Percentiles rank a stretch among this genome's conserved stretches.
These are phyloP conservation scores for Noctuana brunneofusca DNA, from an alignment of 2,888 invertebrate genomes.

Conservation along the genomic window DNA sequence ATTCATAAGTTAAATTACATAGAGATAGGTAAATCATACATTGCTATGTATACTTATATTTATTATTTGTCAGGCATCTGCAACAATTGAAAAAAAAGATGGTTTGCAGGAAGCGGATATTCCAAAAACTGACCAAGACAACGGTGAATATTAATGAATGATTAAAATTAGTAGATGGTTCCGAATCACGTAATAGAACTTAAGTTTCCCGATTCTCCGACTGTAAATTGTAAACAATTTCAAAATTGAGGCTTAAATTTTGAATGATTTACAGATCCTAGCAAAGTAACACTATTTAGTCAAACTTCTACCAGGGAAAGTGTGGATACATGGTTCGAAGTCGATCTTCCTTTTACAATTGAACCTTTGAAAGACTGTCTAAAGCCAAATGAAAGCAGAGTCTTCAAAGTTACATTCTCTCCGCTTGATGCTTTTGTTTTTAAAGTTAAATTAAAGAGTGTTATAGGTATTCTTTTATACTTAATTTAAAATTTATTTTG, in stretches of 20 bases:
- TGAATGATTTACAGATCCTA: slow-evolving; percentile 48
- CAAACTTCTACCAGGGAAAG: slow-evolving; percentile 59
- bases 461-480: slow-evolving; percentile 54
- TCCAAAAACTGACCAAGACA: slow-evolving; percentile 4
- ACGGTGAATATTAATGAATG: slow-evolving; percentile 3
- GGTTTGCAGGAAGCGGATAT: not conserved
- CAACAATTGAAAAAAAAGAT: slow-evolving; percentile 4
- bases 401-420: slow-evolving; percentile 78
- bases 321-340: slow-evolving; percentile 73
- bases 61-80: not conserved
- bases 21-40: not conserved
- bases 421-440: slow-evolving; percentile 82
- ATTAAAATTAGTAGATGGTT: too few relatives aligned
- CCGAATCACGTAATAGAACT: too few relatives aligned
- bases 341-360: slow-evolving; percentile 78
- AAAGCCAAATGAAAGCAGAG: slow-evolving; percentile 60
- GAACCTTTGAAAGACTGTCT: slow-evolving; percentile 72
- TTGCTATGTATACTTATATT: not conserved
- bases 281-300: slow-evolving; percentile 70
- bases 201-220: too few relatives aligned
- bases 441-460: slow-evolving; percentile 65
- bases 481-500: too few relatives aligned
- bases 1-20: too few relatives aligned
- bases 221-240: too few relatives aligned
- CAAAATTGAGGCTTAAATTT: not conserved